Conservation (phyloP, 2,888 invertebrate genomes). For the Slavum lentiscoides region DNA sequence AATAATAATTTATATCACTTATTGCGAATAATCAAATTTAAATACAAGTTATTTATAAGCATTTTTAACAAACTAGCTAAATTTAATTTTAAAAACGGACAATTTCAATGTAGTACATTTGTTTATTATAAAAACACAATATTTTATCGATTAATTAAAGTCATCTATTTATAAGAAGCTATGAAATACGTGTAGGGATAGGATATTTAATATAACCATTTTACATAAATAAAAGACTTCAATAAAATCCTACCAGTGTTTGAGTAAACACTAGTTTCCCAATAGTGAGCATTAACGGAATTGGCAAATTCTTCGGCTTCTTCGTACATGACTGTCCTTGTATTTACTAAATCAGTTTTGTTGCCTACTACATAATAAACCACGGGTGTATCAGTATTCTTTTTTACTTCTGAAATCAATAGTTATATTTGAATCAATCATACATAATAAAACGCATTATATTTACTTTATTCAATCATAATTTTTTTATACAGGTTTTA, state of each 20-base stretch:
- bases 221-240: slow-evolving; percentile 25
- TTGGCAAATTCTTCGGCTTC: slow-evolving; percentile 78
- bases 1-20: too few relatives aligned
- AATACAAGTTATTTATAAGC: too few relatives aligned
- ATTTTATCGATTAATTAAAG: neutral
- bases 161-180: neutral
- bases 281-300: slow-evolving; percentile 80
- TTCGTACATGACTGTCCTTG: slow-evolving; percentile 66
- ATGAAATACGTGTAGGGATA: neutral
- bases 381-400: slow-evolving; percentile 79
- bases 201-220: neutral
- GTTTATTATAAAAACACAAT: neutral
- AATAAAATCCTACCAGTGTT: slow-evolving; percentile 65
- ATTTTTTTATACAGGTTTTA: neutral
- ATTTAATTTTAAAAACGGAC: too few relatives aligned
- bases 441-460: neutral
- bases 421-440: neutral
- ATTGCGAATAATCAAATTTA: too few relatives aligned
- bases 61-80: too few relatives aligned
- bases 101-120: neutral
- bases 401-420: slow-evolving; percentile 61
- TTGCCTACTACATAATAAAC: slow-evolving; percentile 82
- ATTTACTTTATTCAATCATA: neutral
- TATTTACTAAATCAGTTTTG: slow-evolving; percentile 74
- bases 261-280: slow-evolving; percentile 80